Conservation (phyloP, 2,113 vertebrate genomes). For the Centrocercus urophasianus region DNA sequence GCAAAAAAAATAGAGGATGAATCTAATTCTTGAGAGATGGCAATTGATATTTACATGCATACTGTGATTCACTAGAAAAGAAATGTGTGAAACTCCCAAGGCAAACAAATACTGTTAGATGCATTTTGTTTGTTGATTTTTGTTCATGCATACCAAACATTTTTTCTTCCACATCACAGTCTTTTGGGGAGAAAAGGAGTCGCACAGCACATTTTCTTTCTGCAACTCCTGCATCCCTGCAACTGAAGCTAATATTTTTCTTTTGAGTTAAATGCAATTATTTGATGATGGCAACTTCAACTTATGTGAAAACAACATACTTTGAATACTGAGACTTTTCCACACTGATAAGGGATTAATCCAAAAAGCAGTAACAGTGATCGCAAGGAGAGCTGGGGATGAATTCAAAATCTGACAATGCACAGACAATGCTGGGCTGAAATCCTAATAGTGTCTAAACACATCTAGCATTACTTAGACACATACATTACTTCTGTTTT, state of each 20-base stretch:
- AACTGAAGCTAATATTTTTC: not conserved
- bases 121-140: not conserved
- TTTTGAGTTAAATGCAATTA: not conserved
- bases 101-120: conserved; percentile 14
- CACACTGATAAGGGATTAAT: not conserved
- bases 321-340: not conserved
- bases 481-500: not conserved
- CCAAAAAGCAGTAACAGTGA: not conserved
- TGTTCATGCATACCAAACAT: not conserved
- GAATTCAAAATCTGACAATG: not conserved
- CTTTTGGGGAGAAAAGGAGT: not conserved
- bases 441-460: not conserved
- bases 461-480: not conserved
- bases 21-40: conserved; percentile 17
- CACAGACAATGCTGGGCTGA: not conserved
- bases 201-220: not conserved
- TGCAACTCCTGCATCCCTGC: not conserved
- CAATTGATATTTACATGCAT: conserved; percentile 22
- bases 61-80: conserved; percentile 26
- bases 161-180: not conserved
- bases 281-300: not conserved
- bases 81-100: conserved; percentile 16
- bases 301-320: not conserved
- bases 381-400: not conserved
- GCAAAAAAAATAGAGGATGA: conserved; percentile 20